Conservation (phyloP, 1,140 invertebrate species). For the Halictus rubicundus region DNA sequence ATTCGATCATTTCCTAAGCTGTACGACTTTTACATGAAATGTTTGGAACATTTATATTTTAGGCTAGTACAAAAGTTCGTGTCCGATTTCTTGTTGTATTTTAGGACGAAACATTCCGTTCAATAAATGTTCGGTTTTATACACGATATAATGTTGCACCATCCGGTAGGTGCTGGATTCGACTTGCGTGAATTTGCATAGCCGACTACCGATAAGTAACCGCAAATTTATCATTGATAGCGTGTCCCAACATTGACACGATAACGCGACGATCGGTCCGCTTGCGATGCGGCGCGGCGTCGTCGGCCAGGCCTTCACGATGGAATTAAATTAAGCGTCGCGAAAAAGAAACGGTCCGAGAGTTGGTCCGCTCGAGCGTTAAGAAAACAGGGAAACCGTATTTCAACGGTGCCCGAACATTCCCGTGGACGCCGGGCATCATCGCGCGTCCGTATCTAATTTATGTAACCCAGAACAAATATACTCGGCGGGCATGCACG, state of each 20-base stretch:
- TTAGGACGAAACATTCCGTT: too few relatives aligned
- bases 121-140: too few relatives aligned
- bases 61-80: too few relatives aligned
- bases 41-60: too few relatives aligned
- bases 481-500: constrained; percentile 28
- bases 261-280: neutral
- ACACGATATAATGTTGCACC: too few relatives aligned
- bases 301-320: neutral
- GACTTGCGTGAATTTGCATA: neutral
- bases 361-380: neutral
- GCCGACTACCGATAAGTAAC: neutral
- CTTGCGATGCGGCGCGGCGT: neutral
- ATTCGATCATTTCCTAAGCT: too few relatives aligned
- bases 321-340: constrained; percentile 25
- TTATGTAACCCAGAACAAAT: constrained; percentile 50
- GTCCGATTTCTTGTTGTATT: too few relatives aligned
- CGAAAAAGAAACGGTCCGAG: constrained; percentile 9
- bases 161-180: too few relatives aligned
- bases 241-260: neutral
- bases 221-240: neutral
- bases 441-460: constrained; percentile 39
- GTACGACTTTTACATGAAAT: too few relatives aligned
- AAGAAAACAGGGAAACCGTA: constrained; percentile 43
- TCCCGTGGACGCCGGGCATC: constrained; percentile 31
- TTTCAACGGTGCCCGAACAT: constrained; percentile 33